These are phyloP conservation scores for Cheilosia vernalis DNA, from an alignment of 2,888 invertebrate species.

Conservation along the genomic window DNA sequence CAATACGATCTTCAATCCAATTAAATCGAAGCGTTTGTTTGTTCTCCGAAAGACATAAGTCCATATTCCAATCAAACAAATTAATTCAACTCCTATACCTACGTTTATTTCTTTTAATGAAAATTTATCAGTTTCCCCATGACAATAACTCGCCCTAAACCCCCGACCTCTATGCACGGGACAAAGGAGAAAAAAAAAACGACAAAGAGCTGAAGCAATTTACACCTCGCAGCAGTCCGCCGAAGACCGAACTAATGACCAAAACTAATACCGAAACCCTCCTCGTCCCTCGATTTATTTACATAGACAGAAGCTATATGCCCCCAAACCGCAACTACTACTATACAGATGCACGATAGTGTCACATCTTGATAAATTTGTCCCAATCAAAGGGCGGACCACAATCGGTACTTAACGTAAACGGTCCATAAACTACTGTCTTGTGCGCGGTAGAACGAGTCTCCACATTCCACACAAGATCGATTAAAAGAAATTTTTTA, in stretches of 20 bases:
- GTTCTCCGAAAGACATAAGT: conserved; percentile 22
- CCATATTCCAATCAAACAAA: conserved; percentile 19
- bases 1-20: conserved; percentile 20
- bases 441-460: not conserved
- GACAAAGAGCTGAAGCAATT: conserved; percentile 36
- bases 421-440: conserved; percentile 68
- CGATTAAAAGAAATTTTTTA: conserved; percentile 63
- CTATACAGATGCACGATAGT: conserved; percentile 23
- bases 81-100: conserved; percentile 14
- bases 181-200: conserved; percentile 9
- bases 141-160: conserved; percentile 40
- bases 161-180: not conserved
- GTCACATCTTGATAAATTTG: conserved; percentile 65
- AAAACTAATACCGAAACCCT: conserved; percentile 53
- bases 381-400: conserved; percentile 63
- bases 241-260: conserved; percentile 43
- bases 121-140: conserved; percentile 67
- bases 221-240: conserved; percentile 53
- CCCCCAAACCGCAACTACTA: conserved; percentile 7
- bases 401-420: conserved; percentile 61
- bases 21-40: conserved; percentile 42
- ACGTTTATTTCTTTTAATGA: conserved; percentile 57
- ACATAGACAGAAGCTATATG: conserved; percentile 38
- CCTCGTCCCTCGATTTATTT: not conserved
- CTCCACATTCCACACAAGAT: conserved; percentile 39